Base-by-base conservation (phyloP, 2,888 invertebrate species). In the Nomada flava region DNA sequence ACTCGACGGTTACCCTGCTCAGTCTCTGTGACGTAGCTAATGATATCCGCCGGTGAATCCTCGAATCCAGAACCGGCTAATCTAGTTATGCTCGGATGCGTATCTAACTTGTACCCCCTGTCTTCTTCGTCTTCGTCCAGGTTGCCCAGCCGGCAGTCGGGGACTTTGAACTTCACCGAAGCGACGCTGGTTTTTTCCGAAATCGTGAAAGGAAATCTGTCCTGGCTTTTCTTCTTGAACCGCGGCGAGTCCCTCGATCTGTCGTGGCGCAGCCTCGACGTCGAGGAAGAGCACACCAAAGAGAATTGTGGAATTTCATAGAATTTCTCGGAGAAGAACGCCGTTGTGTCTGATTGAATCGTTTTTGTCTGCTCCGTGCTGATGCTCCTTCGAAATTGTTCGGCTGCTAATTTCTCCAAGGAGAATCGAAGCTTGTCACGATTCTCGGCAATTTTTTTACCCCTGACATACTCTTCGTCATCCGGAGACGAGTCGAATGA, bases 191-290 rank as follows among this genome's bases (percentile, higher is more conserved):
- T 78, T 42, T 83, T 86, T 70, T 90, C 89, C 0, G 89, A 89
- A 36, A 91, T 91, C 44, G 92, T 91, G 69, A 90, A 91, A 0
- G 91, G 90, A 63, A 88, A 91, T 59, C 90, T 90, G 57, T 92
- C 91, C 20, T 89, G 91, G 36, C 87, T 88, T 26, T 59, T 85
- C 60, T 64, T 79, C 36, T 26, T 68, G 26, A 72, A 62, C 36
- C 77, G 74, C 0, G 85, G 64, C 2, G 79, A 69, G 11, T 86
- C 82, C 20, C 52, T 79, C n/a, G 52, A 67, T 3, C 44, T 29
- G 10, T 84, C 79, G 20, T 23, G 26, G 0, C 29, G 74, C 7
- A 89, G 20, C 52, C 63, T 86, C 9, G 87, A 72, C 44, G 72
- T 75, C 15, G 87, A 87, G 4, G 76, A 71, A 0, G 85, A 83